Evolutionary conservation across 64 coral and sea anemone species (phyloP), one percentile per base, ranked within the genome.

Genomic region (Hydrozoanthus tunicans): DNA sequence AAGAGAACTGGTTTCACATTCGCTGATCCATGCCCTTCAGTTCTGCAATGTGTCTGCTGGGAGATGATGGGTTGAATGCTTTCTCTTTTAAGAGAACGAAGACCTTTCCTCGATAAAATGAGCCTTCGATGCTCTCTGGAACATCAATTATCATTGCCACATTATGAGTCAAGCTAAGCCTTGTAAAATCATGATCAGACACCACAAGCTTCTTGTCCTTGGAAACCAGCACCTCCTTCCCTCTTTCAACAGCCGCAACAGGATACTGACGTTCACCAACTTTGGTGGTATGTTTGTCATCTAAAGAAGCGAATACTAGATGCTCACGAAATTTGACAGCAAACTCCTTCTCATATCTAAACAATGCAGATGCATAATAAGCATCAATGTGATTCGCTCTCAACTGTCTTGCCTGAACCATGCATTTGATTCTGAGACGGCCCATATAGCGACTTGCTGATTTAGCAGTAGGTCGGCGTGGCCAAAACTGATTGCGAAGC

Each of bases 241-340:
- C 91, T 51, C 71, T 71, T 77, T 92, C 81, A 10, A 73, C 81
- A 57, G 80, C 91, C 4, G 81, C 91, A 3, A 86, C 91, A 13
- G 81, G 91, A 76, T 53, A 92, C 10, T 81, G 52, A 57, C 60
- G 91, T 13, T 92, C 91, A 15, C 91, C 81, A 15, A 92, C 81
- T 64, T 92, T 86, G 27, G 85, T 85, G 7, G 66, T 61, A 26
- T 92, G 81, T 17, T 85, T 92, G 24, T 91, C 77, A 70, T 91
- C 78, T 32, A 91, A 59, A 53, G 63, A 71, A 23, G 72, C 51
- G 20, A 91, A 91, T 5, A 23, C 10, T 13, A 91, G 53, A 74
- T 91, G 60, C 12, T 91, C 54, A 9, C 58, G 43, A 66, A 81
- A 67, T 58, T 70, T 91, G 90, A 70, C 32, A 25, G 53, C 64